phyloP scores from a whole-genome alignment of 2,888 invertebrate species.

The Thyatira batis region DNA sequence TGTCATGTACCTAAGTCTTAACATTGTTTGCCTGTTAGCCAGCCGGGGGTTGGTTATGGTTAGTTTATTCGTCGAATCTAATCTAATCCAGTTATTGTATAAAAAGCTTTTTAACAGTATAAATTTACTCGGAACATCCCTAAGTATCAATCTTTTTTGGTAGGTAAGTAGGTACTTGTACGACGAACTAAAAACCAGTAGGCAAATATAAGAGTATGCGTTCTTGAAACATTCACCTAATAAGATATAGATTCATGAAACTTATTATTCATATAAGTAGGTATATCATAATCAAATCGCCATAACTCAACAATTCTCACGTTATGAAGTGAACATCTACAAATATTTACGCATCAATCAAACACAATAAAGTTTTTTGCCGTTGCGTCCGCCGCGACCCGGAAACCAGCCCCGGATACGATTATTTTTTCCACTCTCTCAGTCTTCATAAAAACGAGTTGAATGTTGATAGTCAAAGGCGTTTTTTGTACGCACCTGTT shows the following conservation, averaged over 20 bases:
- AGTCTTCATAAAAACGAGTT: slow-evolving; percentile 66
- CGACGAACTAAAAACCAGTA: no score
- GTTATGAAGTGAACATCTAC: slow-evolving; percentile 41
- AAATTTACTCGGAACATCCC: no score
- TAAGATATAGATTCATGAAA: no score
- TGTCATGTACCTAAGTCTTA: no score
- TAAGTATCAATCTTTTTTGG: no score
- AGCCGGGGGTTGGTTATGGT: no score
- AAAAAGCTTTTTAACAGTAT: no score
- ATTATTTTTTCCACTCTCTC: slow-evolving; percentile 46
- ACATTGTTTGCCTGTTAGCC: no score
- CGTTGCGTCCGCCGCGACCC: slow-evolving; percentile 54
- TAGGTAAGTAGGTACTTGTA: no score
- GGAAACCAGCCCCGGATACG: slow-evolving; percentile 73
- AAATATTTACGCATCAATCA: slow-evolving; percentile 65
- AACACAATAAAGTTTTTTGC: slow-evolving; percentile 51
- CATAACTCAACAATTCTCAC: slow-evolving; percentile 38
- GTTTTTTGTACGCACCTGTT: slow-evolving; percentile 75
- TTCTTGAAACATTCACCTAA: no score
- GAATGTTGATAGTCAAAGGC: slow-evolving; percentile 59
- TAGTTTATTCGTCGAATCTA: no score
- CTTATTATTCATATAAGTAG: slow-evolving; percentile 1
- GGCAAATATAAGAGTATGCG: no score
- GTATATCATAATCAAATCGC: slow-evolving; percentile 4
- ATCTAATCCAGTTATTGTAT: not conserved